These are phyloP conservation scores for Andrena minutula DNA, from an alignment of 2,888 invertebrate species.

Conservation along the genomic window DNA sequence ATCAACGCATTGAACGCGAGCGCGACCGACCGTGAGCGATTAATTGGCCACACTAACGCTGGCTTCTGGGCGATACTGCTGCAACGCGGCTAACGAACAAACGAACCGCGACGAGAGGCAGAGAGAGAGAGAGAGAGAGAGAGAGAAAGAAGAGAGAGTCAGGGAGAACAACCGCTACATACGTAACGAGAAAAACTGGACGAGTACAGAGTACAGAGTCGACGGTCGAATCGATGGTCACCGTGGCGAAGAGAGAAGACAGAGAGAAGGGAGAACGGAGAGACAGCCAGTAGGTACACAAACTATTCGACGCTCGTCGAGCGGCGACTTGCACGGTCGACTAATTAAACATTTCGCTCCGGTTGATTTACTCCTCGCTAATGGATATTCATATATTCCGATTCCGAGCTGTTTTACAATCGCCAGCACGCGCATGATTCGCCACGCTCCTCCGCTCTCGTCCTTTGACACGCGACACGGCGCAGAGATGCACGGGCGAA, in stretches of 20 bases:
- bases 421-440: constrained; percentile 23
- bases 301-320: constrained; percentile 54
- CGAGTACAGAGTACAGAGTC: constrained; percentile 18
- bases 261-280: not conserved
- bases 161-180: constrained; percentile 4
- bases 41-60: constrained; percentile 63
- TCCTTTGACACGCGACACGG: constrained; percentile 57
- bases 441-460: not conserved
- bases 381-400: constrained; percentile 78
- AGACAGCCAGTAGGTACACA: constrained; percentile 19
- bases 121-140: not conserved
- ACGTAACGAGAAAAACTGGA: constrained; percentile 37
- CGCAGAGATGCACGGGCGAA: constrained; percentile 56
- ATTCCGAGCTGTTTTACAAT: constrained; percentile 43
- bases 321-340: constrained; percentile 42
- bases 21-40: constrained; percentile 56
- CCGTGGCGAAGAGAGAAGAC: not conserved
- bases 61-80: constrained; percentile 38
- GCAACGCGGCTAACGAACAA: constrained; percentile 51
- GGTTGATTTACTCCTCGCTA: constrained; percentile 75
- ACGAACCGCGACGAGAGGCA: constrained; percentile 43
- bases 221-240: constrained; percentile 36
- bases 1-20: constrained; percentile 47
- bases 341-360: constrained; percentile 75
- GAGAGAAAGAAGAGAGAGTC: not conserved